phyloP scores from a whole-genome alignment of 2,888 invertebrate species.

The Scaeva pyrastri region DNA sequence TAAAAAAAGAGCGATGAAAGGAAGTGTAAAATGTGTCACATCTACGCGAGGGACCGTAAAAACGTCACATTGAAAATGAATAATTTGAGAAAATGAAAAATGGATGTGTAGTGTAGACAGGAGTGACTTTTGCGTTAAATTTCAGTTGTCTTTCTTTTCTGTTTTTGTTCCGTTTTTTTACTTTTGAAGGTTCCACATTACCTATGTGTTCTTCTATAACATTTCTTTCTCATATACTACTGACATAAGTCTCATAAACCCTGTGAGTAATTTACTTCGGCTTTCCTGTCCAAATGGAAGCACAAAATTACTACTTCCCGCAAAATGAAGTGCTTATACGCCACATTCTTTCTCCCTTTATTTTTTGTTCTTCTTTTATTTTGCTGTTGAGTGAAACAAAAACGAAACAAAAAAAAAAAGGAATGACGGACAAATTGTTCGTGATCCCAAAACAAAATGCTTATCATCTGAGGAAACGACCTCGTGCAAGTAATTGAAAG shows the following conservation, averaged over 20 bases:
- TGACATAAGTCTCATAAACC: conserved; percentile 12
- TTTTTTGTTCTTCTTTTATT: neutral
- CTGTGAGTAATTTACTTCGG: conserved; percentile 38
- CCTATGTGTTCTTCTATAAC: neutral
- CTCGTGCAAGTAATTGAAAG: conserved; percentile 29
- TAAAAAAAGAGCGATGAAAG: conserved; percentile 40
- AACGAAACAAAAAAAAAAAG: neutral
- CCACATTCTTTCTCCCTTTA: neutral
- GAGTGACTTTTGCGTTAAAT: conserved; percentile 41
- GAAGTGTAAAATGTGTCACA: conserved; percentile 58
- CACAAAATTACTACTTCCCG: conserved; percentile 34
- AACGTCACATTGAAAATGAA: conserved; percentile 45
- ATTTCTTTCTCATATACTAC: conserved; percentile 2
- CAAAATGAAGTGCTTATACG: conserved; percentile 26
- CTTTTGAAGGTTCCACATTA: neutral
- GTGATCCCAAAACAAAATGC: conserved; percentile 25
- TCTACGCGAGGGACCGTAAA: conserved; percentile 47
- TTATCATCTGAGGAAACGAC: conserved; percentile 42
- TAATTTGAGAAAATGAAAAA: conserved; percentile 61
- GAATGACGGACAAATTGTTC: conserved; percentile 28
- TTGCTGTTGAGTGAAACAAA: neutral
- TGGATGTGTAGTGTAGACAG: conserved; percentile 43
- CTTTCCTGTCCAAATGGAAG: conserved; percentile 37
- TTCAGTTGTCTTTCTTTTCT: neutral
- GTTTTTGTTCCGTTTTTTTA: too few species aligned